phyloP scores from a whole-genome alignment of 2,797 vertebrate genomes.

The Serranus cabrilla region DNA sequence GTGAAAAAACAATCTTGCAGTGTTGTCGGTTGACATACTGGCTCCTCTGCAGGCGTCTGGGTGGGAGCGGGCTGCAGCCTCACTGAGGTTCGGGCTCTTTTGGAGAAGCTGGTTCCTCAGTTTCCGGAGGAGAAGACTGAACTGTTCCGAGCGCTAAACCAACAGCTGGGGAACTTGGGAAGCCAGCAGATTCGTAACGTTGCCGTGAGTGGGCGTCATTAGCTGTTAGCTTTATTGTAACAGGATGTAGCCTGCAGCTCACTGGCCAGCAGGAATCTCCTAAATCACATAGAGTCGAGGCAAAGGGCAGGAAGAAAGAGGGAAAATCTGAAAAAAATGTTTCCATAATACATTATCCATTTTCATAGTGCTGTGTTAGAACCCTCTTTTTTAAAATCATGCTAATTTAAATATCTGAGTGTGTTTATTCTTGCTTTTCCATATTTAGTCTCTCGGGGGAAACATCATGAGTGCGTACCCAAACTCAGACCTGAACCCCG shows the following conservation, averaged over 20 bases:
- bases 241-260: no score
- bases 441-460: conserved; percentile 90
- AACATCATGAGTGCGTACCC: conserved; percentile 89
- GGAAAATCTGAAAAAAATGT: no score
- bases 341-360: no score
- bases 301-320: no score
- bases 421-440: not conserved
- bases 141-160: conserved; percentile 85
- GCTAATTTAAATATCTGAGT: no score
- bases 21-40: not conserved
- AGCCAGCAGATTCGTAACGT: conserved; percentile 92
- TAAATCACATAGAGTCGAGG: no score
- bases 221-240: no score
- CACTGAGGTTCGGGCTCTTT: conserved; percentile 79
- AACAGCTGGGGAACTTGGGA: conserved; percentile 87
- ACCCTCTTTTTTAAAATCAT: not conserved
- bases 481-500: conserved; percentile 92
- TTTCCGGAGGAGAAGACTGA: conserved; percentile 85
- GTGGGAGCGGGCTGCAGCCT: conserved; percentile 91
- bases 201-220: no score
- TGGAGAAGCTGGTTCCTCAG: conserved; percentile 80
- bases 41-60: conserved; percentile 80
- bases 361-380: no score
- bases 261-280: no score
- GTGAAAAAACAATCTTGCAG: not conserved